Evolutionary conservation across 1,140 invertebrate species (phyloP).

Genomic region (Pogonognathellus flavescens): DNA sequence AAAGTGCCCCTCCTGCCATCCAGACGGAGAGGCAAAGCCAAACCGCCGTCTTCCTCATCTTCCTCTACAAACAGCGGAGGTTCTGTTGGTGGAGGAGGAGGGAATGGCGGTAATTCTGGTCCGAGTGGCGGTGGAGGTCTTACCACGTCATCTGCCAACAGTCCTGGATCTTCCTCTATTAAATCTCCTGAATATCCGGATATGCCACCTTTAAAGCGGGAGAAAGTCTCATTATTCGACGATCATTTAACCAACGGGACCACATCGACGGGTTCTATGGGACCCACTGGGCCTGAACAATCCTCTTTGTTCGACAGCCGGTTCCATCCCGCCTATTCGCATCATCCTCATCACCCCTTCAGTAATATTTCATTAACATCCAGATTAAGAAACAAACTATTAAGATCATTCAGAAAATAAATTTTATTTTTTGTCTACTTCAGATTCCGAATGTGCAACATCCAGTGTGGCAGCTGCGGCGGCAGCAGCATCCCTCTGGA

Average conservation of each 20-base stretch:
- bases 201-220: conserved; percentile 63
- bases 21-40: conserved; percentile 83
- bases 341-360: conserved; percentile 60
- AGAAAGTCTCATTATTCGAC: conserved; percentile 63
- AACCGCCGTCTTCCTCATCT: conserved; percentile 72
- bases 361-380: conserved; percentile 60
- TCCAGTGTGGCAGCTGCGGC: conserved; percentile 25
- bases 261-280: not conserved
- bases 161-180: conserved; percentile 42
- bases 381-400: conserved; percentile 49
- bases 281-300: not conserved
- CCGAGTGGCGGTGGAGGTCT: not conserved
- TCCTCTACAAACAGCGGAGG: conserved; percentile 70
- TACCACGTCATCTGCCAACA: not conserved
- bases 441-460: conserved; percentile 45
- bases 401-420: conserved; percentile 18
- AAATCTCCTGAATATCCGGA: conserved; percentile 51
- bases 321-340: conserved; percentile 52
- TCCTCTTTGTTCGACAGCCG: conserved; percentile 56
- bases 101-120: not conserved
- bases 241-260: conserved; percentile 56
- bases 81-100: conserved; percentile 32
- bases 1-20: conserved; percentile 87
- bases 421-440: conserved; percentile 51
- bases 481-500: conserved; percentile 52